Evolutionary conservation across 2,888 invertebrate species (phyloP), one percentile per base, ranked within the genome.

Genomic region (Pachymerium ferrugineum): DNA sequence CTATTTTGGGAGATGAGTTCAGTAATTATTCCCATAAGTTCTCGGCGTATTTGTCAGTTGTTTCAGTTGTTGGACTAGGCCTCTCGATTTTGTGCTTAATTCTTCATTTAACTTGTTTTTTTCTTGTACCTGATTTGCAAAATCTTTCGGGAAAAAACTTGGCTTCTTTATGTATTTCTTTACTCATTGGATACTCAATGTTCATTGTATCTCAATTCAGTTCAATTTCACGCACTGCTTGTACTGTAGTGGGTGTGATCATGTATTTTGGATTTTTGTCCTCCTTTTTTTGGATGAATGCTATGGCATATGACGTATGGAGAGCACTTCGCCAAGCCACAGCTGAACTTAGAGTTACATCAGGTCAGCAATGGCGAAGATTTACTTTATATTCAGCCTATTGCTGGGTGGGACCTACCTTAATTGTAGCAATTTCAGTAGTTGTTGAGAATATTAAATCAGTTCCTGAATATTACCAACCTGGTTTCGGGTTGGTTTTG

Each of bases 261-360:
- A 83, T 85, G 73, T 85, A 86, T 77, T 86, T 84, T 80, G 81
- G 82, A 76, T 86, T 85, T 78, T 79, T 86, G 74, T 82, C 85
- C 0, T 83, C 86, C 1, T 86, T 86, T 78, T 83, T 83, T 75
- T 87, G 87, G 87, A 85, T 85, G 84, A 82, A 85, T 72, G 82
- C 85, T 2, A 83, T 86, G 80, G 83, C 86, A 0, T 84, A 84
- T 78, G 86, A 86, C 77, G 84, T 83, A 14, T 84, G 82, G 81
- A 81, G 82, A 77, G 85, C 83, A n/a, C 80, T 84, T 31, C 80
- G 81, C 33, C 78, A 83, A 77, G 85, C 85, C 2, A 85, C 85
- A 0, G 81, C 81, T 29, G 84, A 85, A 77, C 79, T 85, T 6
- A 77, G 84, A 68, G 82, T 84, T 0, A 81, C 82, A 1, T 79